Conservation (phyloP, 2,888 invertebrate species). For the Drosophila longiperda region DNA sequence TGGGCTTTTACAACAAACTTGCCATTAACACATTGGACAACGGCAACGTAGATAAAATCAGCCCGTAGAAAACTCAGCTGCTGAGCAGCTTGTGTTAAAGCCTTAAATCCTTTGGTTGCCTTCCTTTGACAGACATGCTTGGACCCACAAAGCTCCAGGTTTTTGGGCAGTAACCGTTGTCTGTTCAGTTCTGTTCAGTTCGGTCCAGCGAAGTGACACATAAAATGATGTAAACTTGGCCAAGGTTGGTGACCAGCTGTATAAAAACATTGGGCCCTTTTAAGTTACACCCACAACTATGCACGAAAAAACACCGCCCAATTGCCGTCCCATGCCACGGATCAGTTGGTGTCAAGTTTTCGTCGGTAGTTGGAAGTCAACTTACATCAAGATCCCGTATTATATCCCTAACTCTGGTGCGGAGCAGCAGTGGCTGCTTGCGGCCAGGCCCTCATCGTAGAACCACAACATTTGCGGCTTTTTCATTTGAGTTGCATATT, state of each 20-base stretch:
- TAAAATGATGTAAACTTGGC: conserved; percentile 60
- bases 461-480: conserved; percentile 33
- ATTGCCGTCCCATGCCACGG: conserved; percentile 4
- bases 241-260: conserved; percentile 15
- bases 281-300: conserved; percentile 62
- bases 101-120: conserved; percentile 56
- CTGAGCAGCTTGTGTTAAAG: conserved; percentile 52
- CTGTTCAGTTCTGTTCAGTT: conserved; percentile 33
- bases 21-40: conserved; percentile 64
- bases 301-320: conserved; percentile 8
- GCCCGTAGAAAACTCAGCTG: conserved; percentile 33
- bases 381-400: conserved; percentile 21
- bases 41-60: background rate
- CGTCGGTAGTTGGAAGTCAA: conserved; percentile 5
- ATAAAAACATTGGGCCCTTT: conserved; percentile 41
- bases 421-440: conserved; percentile 24
- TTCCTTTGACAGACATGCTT: conserved; percentile 46
- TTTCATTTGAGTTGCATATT: conserved; percentile 64
- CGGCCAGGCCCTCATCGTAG: conserved; percentile 30
- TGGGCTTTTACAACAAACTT: conserved; percentile 54
- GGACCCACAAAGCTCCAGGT: conserved; percentile 3
- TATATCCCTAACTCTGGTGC: conserved; percentile 7
- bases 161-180: conserved; percentile 45
- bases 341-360: conserved; percentile 49
- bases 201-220: conserved; percentile 62